These are phyloP conservation scores for Cichlasoma orientale DNA, from an alignment of 2,797 vertebrate genomes.

Conservation along the genomic window DNA sequence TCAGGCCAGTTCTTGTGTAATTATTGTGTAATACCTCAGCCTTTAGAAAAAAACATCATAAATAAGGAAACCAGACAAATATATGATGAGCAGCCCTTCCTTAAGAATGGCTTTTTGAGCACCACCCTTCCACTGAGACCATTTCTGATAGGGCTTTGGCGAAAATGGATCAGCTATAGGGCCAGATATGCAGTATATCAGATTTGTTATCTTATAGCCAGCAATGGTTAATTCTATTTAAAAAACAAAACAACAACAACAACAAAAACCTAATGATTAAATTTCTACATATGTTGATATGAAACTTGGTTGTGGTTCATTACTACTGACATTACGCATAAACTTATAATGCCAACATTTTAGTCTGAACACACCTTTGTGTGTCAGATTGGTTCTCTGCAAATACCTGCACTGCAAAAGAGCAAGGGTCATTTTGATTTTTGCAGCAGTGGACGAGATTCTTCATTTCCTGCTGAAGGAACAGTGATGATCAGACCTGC, in stretches of 20 bases:
- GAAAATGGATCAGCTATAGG: neutral
- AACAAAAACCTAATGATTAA: neutral
- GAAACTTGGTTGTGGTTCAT: neutral
- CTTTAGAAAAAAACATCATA: neutral
- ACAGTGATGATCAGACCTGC: constrained; percentile 37
- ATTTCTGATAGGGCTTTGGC: neutral
- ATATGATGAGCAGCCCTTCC: accelerated
- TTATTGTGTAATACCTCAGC: neutral
- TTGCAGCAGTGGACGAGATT: neutral
- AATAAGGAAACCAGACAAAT: too few species aligned
- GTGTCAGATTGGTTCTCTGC: neutral
- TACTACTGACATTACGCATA: neutral
- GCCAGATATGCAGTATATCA: neutral
- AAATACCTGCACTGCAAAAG: neutral
- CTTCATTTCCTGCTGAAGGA: neutral
- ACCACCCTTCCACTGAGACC: neutral
- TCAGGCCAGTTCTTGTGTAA: neutral
- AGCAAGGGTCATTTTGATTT: neutral
- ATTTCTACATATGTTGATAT: neutral
- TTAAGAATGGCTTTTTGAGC: neutral
- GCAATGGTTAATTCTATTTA: too few species aligned
- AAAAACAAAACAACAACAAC: neutral
- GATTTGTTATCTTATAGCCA: too few species aligned
- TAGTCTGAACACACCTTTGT: neutral
- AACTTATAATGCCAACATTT: neutral